A percentile compares a stretch with the other conserved stretches of the same genome.
phyloP scores from a whole-genome alignment of 1,140 invertebrate genomes.

The Armadillidium nasatum region DNA sequence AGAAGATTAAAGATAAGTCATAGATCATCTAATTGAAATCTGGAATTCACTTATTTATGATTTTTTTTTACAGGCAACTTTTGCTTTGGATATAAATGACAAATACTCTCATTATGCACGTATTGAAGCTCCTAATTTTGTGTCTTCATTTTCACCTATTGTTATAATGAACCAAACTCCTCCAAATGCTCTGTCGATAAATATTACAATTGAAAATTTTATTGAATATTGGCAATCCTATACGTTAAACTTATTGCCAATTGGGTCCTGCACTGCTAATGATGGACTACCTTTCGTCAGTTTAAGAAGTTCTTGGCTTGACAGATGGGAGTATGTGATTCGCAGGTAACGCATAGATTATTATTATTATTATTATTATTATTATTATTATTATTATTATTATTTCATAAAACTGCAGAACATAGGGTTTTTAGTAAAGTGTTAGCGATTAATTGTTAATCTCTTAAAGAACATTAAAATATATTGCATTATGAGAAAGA shows the following conservation, averaged over 20 bases:
- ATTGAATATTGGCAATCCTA: conserved; percentile 40
- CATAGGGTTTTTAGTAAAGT: too few species aligned
- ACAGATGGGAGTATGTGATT: conserved; percentile 23
- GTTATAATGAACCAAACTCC: conserved; percentile 36
- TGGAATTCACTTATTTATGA: too few species aligned
- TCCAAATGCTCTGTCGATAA: conserved; percentile 32
- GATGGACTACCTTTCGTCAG: conserved; percentile 20
- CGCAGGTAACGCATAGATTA: too few species aligned
- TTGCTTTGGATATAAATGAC: conserved; percentile 35
- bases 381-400: too few species aligned
- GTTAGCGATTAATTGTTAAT: too few species aligned
- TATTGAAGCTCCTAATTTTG: conserved; percentile 32
- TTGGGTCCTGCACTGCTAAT: conserved; percentile 2
- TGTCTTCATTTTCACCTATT: conserved; percentile 34
- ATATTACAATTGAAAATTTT: conserved; percentile 35
- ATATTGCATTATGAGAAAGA: too few species aligned
- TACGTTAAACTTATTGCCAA: conserved; percentile 33
- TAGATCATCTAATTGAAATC: too few species aligned
- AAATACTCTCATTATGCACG: conserved; percentile 26
- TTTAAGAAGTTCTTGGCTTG: conserved; percentile 27
- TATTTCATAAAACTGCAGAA: too few species aligned
- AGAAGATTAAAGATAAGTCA: too few species aligned
- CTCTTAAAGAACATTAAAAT: too few species aligned
- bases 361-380: too few species aligned
- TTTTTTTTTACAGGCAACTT: conserved; percentile 31